Conservation (phyloP, 2,888 invertebrate genomes). For the Pachycephus smyrnensis region DNA sequence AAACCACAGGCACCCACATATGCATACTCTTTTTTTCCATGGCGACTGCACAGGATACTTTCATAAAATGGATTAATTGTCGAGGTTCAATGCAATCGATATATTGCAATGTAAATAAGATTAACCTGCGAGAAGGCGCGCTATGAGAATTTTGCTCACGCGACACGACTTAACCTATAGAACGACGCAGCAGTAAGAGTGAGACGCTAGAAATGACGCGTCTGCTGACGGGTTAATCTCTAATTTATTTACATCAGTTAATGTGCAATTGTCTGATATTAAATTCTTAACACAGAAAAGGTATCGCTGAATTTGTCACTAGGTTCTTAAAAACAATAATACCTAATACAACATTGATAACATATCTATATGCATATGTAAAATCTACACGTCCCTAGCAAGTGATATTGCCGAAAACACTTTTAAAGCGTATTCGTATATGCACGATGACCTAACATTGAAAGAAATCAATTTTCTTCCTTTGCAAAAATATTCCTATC, state of each 20-base stretch:
- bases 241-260: background rate
- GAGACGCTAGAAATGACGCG: too few species aligned
- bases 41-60: background rate
- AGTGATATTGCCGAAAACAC: background rate
- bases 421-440: background rate
- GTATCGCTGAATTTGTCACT: background rate
- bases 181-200: too few species aligned
- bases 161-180: too few species aligned
- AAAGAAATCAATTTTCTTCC: background rate
- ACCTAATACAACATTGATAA: background rate
- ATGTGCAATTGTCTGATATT: background rate
- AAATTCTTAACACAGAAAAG: too few species aligned
- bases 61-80: background rate
- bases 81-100: background rate
- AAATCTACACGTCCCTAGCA: background rate
- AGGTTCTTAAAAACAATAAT: background rate
- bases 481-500: background rate
- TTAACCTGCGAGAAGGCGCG: too few species aligned
- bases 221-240: too few species aligned
- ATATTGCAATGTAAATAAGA: too few species aligned
- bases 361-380: too few species aligned
- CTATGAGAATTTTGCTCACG: too few species aligned
- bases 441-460: background rate
- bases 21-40: background rate
- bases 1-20: background rate